Percentiles rank a stretch among this genome's conserved stretches.
Evolutionary conservation across 2,113 vertebrate species (phyloP).

Genomic region (Labeo catla): DNA sequence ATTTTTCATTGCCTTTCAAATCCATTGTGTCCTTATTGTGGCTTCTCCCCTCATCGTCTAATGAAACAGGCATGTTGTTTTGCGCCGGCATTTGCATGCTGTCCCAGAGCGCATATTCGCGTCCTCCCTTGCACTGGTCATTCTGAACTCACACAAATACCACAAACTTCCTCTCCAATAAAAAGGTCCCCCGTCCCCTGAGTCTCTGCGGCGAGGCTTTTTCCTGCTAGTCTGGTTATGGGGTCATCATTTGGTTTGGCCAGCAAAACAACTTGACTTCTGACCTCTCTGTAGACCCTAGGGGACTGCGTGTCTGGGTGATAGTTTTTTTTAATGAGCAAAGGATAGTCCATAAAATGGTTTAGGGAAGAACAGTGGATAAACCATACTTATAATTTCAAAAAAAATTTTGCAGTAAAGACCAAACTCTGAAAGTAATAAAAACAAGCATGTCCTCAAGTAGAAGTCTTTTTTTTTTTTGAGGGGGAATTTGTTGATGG

Average conservation of each 20-base stretch:
- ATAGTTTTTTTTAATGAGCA: not conserved
- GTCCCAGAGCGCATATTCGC: constrained; percentile 26
- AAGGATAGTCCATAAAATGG: not conserved
- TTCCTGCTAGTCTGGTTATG: constrained; percentile 41
- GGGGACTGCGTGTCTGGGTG: constrained; percentile 45
- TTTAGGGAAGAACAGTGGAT: not conserved
- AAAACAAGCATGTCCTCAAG: not conserved
- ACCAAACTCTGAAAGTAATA: not conserved
- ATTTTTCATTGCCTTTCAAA: constrained; percentile 40
- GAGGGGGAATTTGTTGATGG: not conserved
- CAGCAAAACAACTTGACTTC: constrained; percentile 48
- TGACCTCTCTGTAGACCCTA: constrained; percentile 29
- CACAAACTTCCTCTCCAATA: constrained; percentile 43
- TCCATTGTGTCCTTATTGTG: constrained; percentile 31
- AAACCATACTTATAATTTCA: not conserved
- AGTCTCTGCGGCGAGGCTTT: constrained; percentile 29
- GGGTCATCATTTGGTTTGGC: constrained; percentile 51
- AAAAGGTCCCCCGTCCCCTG: constrained; percentile 42
- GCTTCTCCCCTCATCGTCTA: constrained; percentile 38
- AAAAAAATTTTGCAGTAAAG: not conserved
- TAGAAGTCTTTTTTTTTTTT: not conserved
- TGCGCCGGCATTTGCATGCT: constrained; percentile 41
- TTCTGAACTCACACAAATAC: constrained; percentile 44
- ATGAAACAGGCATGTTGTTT: constrained; percentile 57
- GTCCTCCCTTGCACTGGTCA: constrained; percentile 45